phyloP scores from a whole-genome alignment of 2,113 vertebrate species.

The Bos taurus region ARS-UCD2.0 NC_037344.1:50370501-50371000 shows the following conservation, averaged over 20 bases:
- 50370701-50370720: neutral
- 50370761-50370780: neutral
- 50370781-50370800: neutral
- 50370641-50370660: neutral
- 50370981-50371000: accelerated
- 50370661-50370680: neutral
- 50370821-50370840: neutral
- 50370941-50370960: neutral
- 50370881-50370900: neutral
- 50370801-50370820: neutral
- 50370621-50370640: neutral
- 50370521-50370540: neutral
- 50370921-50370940: neutral
- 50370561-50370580: neutral
- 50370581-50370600: neutral
- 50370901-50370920: neutral
- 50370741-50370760: neutral
- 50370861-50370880: neutral
- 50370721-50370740: neutral
- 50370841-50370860: neutral
- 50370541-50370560: neutral
- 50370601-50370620: neutral
- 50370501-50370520: neutral
- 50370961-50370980: neutral
- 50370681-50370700: neutral